Evolutionary conservation across 2,797 vertebrate species (phyloP).

Genomic region (Lophotriccus pileatus): DNA sequence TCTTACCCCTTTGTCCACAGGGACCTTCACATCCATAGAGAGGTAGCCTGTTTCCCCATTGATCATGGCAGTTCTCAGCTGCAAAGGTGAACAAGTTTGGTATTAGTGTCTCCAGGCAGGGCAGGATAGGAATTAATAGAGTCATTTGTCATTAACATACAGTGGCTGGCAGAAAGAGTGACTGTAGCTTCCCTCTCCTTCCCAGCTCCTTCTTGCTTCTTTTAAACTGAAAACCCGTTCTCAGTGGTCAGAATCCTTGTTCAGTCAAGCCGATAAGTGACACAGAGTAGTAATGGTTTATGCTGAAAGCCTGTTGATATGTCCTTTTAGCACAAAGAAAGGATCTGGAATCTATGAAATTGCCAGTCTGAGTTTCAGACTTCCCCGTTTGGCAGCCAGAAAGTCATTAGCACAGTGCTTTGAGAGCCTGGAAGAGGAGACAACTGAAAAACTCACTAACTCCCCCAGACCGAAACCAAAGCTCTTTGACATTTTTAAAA

Average conservation of each 20-base stretch:
- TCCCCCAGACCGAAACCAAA: background rate
- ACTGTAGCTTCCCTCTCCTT: too few species aligned
- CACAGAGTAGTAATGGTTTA: background rate
- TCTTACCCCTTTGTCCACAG: slow-evolving; percentile 94
- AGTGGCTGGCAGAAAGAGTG: background rate
- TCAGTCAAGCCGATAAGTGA: background rate
- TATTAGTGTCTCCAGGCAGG: background rate
- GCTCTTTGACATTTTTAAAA: background rate
- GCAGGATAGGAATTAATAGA: background rate
- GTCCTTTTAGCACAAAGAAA: background rate
- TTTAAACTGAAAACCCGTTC: background rate
- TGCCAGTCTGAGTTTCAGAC: background rate
- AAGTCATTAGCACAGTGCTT: background rate
- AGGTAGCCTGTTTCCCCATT: slow-evolving; percentile 88
- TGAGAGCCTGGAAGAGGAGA: background rate
- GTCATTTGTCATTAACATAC: background rate
- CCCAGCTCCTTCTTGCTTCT: background rate
- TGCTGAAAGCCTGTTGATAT: background rate
- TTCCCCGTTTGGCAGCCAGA: background rate
- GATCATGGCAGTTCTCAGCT: slow-evolving; percentile 97
- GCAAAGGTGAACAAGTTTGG: slow-evolving; percentile 28
- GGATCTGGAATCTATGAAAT: background rate
- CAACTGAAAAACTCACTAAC: background rate
- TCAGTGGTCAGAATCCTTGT: background rate
- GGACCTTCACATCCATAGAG: slow-evolving; percentile 87